Evolutionary conservation across 2,113 vertebrate species (phyloP).

Genomic region (Ciconia stormi): DNA sequence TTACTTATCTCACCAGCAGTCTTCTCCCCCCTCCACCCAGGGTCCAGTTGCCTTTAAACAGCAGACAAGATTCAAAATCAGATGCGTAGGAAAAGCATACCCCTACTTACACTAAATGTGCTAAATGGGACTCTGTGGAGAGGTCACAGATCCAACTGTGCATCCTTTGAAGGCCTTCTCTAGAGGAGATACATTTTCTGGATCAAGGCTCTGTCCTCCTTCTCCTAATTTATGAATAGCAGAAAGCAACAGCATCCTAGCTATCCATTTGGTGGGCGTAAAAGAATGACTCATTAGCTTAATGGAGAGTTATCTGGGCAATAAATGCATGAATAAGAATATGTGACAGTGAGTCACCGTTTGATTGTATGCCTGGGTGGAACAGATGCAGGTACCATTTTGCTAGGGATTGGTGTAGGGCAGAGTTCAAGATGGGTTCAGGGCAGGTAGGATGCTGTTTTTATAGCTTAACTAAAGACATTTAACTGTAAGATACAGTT

Average conservation of each 20-base stretch:
- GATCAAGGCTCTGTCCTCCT: background rate
- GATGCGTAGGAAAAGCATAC: background rate
- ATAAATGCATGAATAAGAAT: slow-evolving; percentile 46
- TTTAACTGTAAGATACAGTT: background rate
- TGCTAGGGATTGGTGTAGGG: slow-evolving; percentile 9
- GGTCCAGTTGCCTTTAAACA: background rate
- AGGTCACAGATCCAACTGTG: background rate
- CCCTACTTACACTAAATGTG: background rate
- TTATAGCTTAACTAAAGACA: background rate
- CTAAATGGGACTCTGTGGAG: background rate
- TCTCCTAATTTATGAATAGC: background rate
- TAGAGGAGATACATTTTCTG: background rate
- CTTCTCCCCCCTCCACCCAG: background rate
- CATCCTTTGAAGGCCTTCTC: background rate
- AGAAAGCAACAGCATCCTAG: slow-evolving; percentile 34
- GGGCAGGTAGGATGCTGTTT: background rate
- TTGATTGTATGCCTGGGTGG: slow-evolving; percentile 13
- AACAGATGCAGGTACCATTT: slow-evolving; percentile 39
- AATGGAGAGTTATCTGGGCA: slow-evolving; percentile 58
- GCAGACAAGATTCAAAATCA: background rate
- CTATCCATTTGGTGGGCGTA: background rate
- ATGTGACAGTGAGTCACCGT: slow-evolving; percentile 51
- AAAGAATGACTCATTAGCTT: slow-evolving; percentile 44
- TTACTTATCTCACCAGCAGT: background rate
- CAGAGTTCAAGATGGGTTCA: background rate